These are phyloP conservation scores for Ranitomeya imitator DNA, from an alignment of 2,113 vertebrate species.

Conservation along the genomic window DNA sequence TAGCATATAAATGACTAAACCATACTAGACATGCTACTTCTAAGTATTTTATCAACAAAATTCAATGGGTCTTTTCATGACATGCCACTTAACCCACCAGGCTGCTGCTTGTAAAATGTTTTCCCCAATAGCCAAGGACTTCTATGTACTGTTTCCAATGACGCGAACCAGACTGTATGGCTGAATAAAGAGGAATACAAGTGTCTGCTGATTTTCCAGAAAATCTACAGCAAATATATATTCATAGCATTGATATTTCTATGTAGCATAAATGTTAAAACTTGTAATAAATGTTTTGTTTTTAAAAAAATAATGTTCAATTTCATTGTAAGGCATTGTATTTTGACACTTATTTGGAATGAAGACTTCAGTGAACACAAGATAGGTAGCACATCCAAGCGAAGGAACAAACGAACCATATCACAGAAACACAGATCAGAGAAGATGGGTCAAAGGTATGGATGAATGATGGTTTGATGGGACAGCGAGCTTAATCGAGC, in stretches of 20 bases:
- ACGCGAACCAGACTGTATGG: background rate
- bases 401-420: background rate
- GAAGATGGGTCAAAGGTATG: background rate
- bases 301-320: background rate
- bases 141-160: background rate
- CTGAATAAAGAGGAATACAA: background rate
- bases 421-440: background rate
- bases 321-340: background rate
- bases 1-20: conserved; percentile 37
- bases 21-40: conserved; percentile 10
- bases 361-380: background rate
- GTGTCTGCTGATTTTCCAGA: background rate
- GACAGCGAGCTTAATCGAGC: background rate
- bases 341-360: background rate
- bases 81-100: conserved; percentile 14
- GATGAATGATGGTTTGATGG: background rate
- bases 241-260: background rate
- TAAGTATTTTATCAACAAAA: conserved; percentile 36
- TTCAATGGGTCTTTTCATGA: conserved; percentile 19
- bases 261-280: background rate
- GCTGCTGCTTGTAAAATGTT: background rate
- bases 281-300: background rate
- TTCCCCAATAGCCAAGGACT: conserved; percentile 4
- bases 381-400: background rate
- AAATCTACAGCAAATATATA: background rate